phyloP scores from a whole-genome alignment of 2,797 vertebrate species.

The Sternarchorhynchus goeldii region DNA sequence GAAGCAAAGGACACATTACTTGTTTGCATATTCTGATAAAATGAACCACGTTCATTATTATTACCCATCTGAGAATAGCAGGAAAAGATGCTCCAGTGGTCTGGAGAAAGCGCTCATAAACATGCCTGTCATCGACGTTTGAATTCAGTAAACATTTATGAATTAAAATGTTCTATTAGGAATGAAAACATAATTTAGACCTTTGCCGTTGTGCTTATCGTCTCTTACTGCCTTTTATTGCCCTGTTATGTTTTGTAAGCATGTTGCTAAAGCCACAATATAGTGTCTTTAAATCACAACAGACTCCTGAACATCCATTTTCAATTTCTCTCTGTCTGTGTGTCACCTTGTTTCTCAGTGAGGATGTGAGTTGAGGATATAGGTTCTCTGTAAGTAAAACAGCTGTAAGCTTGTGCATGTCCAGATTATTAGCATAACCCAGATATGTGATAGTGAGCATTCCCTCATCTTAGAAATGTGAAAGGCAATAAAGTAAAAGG shows the following conservation, averaged over 20 bases:
- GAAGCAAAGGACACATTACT: constrained; percentile 38
- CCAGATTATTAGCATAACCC: constrained; percentile 57
- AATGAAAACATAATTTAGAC: constrained; percentile 26
- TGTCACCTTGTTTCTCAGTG: constrained; percentile 29
- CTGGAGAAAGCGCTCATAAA: constrained; percentile 34
- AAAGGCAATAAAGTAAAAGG: constrained; percentile 47
- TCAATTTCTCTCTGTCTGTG: constrained; percentile 1
- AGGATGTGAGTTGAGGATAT: constrained; percentile 22
- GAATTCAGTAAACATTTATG: constrained; percentile 48
- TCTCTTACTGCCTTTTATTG: not conserved
- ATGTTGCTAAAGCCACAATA: not conserved
- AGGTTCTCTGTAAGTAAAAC: constrained; percentile 44
- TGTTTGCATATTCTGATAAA: constrained; percentile 52
- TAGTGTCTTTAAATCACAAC: not conserved
- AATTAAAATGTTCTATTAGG: constrained; percentile 25
- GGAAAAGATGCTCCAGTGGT: constrained; percentile 36
- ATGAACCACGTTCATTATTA: constrained; percentile 43
- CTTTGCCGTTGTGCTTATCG: not conserved
- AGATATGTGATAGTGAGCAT: constrained; percentile 35
- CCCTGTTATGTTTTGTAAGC: not conserved
- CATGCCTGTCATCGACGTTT: constrained; percentile 44
- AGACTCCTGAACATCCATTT: not conserved
- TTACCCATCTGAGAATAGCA: constrained; percentile 40
- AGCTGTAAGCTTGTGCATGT: constrained; percentile 44
- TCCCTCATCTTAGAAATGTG: constrained; percentile 30